These are phyloP conservation scores for Coluber constrictor DNA, from an alignment of 2,797 vertebrate genomes.

Conservation along the genomic window DNA sequence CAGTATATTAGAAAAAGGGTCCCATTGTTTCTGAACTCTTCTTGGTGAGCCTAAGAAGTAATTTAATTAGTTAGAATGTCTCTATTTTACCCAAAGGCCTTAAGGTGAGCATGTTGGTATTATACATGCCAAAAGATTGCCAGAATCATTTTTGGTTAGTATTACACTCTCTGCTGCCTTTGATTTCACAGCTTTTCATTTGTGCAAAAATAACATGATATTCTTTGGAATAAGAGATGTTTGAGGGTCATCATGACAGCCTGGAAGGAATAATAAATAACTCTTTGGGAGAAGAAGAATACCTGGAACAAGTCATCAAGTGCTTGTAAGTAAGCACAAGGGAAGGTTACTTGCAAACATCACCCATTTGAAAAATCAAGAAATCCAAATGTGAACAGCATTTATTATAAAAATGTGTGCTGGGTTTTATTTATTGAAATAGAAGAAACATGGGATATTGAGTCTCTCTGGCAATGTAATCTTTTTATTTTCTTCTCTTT, in stretches of 20 bases:
- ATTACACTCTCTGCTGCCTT: constrained; percentile 20
- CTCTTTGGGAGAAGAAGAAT: background rate
- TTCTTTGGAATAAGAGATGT: background rate
- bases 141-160: constrained; percentile 3
- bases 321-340: background rate
- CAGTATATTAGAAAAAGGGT: background rate
- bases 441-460: background rate
- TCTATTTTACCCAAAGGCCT: constrained; percentile 34
- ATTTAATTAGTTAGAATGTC: constrained; percentile 31
- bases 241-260: constrained; percentile 4
- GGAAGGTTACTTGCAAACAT: background rate
- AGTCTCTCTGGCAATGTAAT: background rate
- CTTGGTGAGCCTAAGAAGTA: constrained; percentile 11
- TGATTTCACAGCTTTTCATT: constrained; percentile 38
- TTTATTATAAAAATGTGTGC: background rate
- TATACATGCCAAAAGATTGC: constrained; percentile 23
- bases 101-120: constrained; percentile 24
- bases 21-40: background rate
- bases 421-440: background rate
- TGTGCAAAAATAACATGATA: background rate
- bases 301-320: constrained; percentile 22
- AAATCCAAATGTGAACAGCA: background rate
- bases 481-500: background rate
- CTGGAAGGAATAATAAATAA: constrained; percentile 28
- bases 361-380: constrained; percentile 20